These are phyloP conservation scores for Chiloscyllium punctatum DNA, from an alignment of 2,797 vertebrate species.

Conservation along the genomic window DNA sequence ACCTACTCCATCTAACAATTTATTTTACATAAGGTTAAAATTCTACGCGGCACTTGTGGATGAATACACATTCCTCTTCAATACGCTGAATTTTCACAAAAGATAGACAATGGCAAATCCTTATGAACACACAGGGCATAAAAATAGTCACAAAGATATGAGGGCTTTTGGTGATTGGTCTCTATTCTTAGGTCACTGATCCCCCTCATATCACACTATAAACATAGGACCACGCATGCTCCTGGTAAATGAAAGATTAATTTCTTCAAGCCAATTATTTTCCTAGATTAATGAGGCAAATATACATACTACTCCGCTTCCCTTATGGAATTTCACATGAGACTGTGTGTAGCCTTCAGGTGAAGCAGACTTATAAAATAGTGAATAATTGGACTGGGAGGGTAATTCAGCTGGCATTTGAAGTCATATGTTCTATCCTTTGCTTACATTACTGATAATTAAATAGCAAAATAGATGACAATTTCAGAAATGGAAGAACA, in stretches of 20 bases:
- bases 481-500: neutral
- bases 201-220: neutral
- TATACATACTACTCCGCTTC: neutral
- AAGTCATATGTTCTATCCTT: neutral
- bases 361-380: neutral
- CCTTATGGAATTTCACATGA: neutral
- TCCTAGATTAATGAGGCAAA: constrained; percentile 5
- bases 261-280: constrained; percentile 10
- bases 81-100: neutral
- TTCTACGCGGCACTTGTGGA: neutral
- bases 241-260: neutral
- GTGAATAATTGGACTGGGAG: neutral
- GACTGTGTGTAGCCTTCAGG: neutral
- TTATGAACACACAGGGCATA: neutral
- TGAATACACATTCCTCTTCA: no score
- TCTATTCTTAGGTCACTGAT: neutral
- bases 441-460: neutral
- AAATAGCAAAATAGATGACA: neutral
- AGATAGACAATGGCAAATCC: neutral
- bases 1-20: neutral
- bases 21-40: no score
- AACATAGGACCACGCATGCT: neutral
- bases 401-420: neutral
- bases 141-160: neutral
- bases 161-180: neutral